Evolutionary conservation across 2,797 vertebrate genomes (phyloP), one percentile per base, ranked within the genome.

Genomic region (Pteronotus mesoamericanus): DNA sequence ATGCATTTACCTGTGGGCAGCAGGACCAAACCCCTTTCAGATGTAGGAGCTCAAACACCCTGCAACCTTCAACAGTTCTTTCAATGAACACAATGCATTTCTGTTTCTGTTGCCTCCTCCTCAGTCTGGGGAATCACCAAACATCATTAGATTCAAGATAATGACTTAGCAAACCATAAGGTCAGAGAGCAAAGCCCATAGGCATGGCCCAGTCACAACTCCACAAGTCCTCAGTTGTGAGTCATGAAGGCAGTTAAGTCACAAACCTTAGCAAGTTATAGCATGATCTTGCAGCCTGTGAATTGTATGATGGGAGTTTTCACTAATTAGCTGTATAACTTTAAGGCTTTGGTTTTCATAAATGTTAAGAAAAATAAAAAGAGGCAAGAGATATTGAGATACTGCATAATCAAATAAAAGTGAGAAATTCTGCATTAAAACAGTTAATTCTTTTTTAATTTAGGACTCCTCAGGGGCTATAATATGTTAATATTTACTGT

Each of bases 331-430:
- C 32, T 89, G 0, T 59, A 19, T 78, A 51, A 51, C 39, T 48
- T 16, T 84, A 84, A 89, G 42, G 42, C 14, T 79, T 72, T 80
- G 4, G 32, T 64, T 93, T 87, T 14, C 12, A 44, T 74, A 71
- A 53, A 32, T n/a, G 15, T 39, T 10, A 6, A 85, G 61, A 61
- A n/a, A 53, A 34, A 61, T 37, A 12, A 61, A 72, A 59, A 69
- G 6, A 42, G 29, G 24, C 0, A 29, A 59, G 57, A 61, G 24
- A 44, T 61, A 61, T 3, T 90, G 37, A 75, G 32, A 34, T 64
- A 84, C 11, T 85, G 29, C 4, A 53, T 82, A 79, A 89, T 75
- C 94, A 88, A 94, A 86, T 59, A 80, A 87, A 93, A 82, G 21
- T 42, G 7, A 6, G 44, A 95, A 93, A 79, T 91, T 16, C 18